Evolutionary conservation across 2,113 vertebrate genomes (phyloP), one percentile per base, ranked within the genome.

Genomic region (Malurus melanocephalus): DNA sequence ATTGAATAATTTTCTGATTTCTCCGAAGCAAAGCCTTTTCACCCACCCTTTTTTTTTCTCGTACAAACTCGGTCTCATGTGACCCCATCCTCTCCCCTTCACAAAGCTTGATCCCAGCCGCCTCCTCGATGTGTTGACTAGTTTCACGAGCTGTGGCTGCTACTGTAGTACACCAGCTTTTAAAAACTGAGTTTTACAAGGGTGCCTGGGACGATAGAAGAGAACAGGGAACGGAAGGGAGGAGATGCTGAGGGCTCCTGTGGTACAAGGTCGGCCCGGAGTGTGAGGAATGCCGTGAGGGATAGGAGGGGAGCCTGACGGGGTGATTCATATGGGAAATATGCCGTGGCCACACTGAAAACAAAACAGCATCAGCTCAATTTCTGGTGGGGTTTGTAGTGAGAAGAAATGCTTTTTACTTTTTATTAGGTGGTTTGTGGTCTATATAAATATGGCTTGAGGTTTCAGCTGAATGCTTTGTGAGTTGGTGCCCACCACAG

Each of bases 281-380:
- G 24, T 15, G 28, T 55, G 48, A 85, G 77, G 80, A 60, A 30
- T 45, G 42, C 18, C 8, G 3, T 57, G 27, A 2, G 5, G 13
- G 38, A 73, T 21, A 35, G 73, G 77, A 86, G 53, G 28, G 78
- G 56, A 59, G 43, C 20, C 75, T 91, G 64, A 0, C 45, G 53
- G 66, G 28, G 16, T 84, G 77, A 94, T 75, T 89, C 91, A 83
- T 46, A 14, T 64, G 73, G 57, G 85, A 93, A 95, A 86, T 68
- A 88, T 79, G 51, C 62, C 38, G 35, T 33, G 61, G 67, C 73
- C 79, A 51, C 76, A 20, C 22, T 53, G 73, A 88, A 78, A 89
- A 71, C 42, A 93, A 89, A 93, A 32, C 30, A 84, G 23, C 43
- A 56, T 45, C 72, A 60, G 52, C 45, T 86, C 40, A 49, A 8